Conservation (phyloP, 2,888 invertebrate genomes). For the Chloroclysta siterata region DNA sequence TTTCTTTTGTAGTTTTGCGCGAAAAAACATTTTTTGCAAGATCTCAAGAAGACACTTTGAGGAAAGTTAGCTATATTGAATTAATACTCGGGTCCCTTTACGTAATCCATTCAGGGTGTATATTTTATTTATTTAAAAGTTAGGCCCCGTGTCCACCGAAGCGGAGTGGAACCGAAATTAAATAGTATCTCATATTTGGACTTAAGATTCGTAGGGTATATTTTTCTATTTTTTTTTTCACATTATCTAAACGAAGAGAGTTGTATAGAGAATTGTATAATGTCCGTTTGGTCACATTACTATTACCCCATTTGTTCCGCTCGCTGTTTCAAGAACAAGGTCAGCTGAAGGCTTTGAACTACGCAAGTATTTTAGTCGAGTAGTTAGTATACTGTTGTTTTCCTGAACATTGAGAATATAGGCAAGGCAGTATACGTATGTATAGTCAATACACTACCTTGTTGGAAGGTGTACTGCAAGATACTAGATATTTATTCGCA, state of each 20-base stretch:
- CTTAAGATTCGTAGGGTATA: background rate
- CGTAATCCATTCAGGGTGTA: constrained; percentile 36
- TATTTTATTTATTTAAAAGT: constrained; percentile 20
- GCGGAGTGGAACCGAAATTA: background rate
- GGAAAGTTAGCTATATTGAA: constrained; percentile 36
- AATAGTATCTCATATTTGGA: background rate
- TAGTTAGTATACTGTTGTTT: background rate
- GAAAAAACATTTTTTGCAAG: constrained; percentile 30
- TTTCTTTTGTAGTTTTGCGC: constrained; percentile 38
- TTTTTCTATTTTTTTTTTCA: background rate
- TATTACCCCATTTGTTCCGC: constrained; percentile 19
- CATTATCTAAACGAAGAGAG: no score
- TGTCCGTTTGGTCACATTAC: constrained; percentile 1
- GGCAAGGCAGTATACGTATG: no score
- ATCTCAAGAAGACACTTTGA: constrained; percentile 27
- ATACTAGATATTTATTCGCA: no score
- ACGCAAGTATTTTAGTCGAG: background rate
- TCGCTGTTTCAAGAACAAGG: constrained; percentile 33
- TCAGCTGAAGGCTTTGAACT: constrained; percentile 1
- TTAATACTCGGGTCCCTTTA: constrained; percentile 38
- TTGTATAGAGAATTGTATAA: background rate
- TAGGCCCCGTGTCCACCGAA: background rate
- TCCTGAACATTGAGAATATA: no score
- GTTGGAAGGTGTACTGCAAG: no score
- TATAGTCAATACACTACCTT: no score